A percentile compares a stretch with the other conserved stretches of the same genome.
Evolutionary conservation across 2,888 invertebrate genomes (phyloP).

Genomic region (Ophion ellenae): DNA sequence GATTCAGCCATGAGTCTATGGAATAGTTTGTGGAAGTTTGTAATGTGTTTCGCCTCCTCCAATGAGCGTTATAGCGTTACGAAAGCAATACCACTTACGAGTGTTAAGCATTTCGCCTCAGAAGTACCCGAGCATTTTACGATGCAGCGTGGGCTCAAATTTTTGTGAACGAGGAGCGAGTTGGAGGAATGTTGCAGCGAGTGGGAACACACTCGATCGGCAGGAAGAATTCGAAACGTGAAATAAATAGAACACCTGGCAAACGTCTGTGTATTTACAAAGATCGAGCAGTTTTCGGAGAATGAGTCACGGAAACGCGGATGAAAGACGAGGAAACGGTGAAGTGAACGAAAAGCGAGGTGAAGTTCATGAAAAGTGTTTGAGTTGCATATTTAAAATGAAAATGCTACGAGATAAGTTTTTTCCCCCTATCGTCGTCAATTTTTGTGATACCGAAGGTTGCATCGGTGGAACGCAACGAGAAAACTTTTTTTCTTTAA

Average conservation of each 20-base stretch:
- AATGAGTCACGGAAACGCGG: slow-evolving; percentile 24
- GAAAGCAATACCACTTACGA: background rate
- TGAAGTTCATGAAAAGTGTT: background rate
- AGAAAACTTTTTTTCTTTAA: too few species aligned
- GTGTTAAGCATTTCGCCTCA: slow-evolving; percentile 17
- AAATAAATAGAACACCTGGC: slow-evolving; percentile 27
- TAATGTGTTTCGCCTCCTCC: background rate
- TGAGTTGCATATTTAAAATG: too few species aligned
- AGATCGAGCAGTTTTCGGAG: slow-evolving; percentile 21
- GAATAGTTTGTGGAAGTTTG: background rate
- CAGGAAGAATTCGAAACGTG: slow-evolving; percentile 39
- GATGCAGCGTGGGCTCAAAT: slow-evolving; percentile 25
- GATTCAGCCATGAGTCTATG: too few species aligned
- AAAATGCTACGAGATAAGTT: too few species aligned
- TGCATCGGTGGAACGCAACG: too few species aligned
- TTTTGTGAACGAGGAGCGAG: slow-evolving; percentile 18
- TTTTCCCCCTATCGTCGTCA: too few species aligned
- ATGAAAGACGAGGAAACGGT: background rate
- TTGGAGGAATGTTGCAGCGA: slow-evolving; percentile 31
- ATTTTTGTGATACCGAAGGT: too few species aligned
- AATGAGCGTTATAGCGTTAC: background rate
- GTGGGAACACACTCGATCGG: slow-evolving; percentile 36
- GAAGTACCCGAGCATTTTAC: slow-evolving; percentile 29
- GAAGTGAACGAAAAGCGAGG: background rate
- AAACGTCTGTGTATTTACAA: slow-evolving; percentile 11